A percentile compares a stretch with the other conserved stretches of the same genome.
phyloP scores from a whole-genome alignment of 2,113 vertebrate genomes.

The Clarias macrocephalus region DNA sequence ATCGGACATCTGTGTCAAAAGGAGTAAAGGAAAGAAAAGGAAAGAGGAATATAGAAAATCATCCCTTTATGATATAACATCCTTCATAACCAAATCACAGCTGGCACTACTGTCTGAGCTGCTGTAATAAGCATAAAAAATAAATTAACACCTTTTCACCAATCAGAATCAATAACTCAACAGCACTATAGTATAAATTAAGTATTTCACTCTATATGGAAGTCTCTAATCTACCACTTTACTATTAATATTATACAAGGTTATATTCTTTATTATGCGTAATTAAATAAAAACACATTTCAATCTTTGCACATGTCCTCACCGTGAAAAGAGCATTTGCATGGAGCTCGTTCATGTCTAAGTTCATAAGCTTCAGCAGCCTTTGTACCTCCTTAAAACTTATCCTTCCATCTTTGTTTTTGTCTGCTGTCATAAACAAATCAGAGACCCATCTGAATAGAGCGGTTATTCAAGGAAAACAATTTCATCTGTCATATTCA shows the following conservation, averaged over 20 bases:
- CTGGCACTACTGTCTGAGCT: not conserved
- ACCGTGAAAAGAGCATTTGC: constrained; percentile 86
- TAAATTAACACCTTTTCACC: not conserved
- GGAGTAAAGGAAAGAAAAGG: not conserved
- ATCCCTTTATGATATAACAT: not conserved
- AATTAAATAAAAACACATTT: not conserved
- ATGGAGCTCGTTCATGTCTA: constrained; percentile 89
- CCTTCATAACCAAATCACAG: not conserved
- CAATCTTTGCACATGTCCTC: constrained; percentile 3
- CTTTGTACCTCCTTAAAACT: constrained; percentile 86
- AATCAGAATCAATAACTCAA: not conserved
- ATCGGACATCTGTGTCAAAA: constrained; percentile 80
- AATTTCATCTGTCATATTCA: not conserved
- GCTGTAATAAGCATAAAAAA: not conserved
- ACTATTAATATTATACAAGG: not conserved
- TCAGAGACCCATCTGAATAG: constrained; percentile 85
- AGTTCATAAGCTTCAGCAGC: constrained; percentile 91
- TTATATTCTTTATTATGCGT: not conserved
- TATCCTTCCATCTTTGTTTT: constrained; percentile 91
- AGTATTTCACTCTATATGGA: not conserved
- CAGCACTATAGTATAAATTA: not conserved
- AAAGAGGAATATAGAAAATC: not conserved
- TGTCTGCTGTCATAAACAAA: constrained; percentile 92
- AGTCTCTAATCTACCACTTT: not conserved
- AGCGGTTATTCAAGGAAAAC: constrained; percentile 72